Evolutionary conservation across 2,113 vertebrate species (phyloP), one percentile per base, ranked within the genome.

Genomic region (Hydrochoerus hydrochaeris): DNA sequence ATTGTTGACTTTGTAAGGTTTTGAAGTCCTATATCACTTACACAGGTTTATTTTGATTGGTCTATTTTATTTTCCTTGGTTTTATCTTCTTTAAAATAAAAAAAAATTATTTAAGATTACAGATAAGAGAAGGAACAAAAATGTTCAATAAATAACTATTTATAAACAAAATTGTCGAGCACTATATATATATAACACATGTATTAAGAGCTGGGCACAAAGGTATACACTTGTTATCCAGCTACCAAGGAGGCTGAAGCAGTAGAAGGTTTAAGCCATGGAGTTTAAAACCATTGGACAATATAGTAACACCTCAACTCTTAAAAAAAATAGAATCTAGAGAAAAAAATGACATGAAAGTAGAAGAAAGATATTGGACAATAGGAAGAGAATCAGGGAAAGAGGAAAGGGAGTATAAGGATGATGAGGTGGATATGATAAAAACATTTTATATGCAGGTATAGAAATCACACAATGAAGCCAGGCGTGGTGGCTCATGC

Each of bases 91-190:
- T 52, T 52, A 52, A 52, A 52, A 52, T 52, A 52, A 52, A 52
- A 52, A 52, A 52, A 52, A 49, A 7, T 49, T 49, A 49, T 7
- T 49, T 49, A 49, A 49, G 38, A 95, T 75, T 30, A 91, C 14
- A 88, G 49, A 82, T 20, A 7, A 41, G 11, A 80, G 89, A 67
- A 6, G 8, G n/a, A 92, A 58, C 38, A 95, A 94, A 77, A 90
- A 82, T 91, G 30, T 88, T 92, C 65, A 83, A 90, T 6, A 86
- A 65, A 86, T 63, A 20, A 30, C 41, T 86, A 52, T 44, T 71
- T 84, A 60, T 10, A 11, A 96, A 95, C 24, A 97, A 91, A 91
- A 85, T 38, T 44, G 26, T 91, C 35, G 91, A 78, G 63, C 35
- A 91, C 44, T 46, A 52, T 49, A 93, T n/a, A 93, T n/a, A 46